phyloP scores from a whole-genome alignment of 2,888 invertebrate species.

The Tetragnatha montana region DNA sequence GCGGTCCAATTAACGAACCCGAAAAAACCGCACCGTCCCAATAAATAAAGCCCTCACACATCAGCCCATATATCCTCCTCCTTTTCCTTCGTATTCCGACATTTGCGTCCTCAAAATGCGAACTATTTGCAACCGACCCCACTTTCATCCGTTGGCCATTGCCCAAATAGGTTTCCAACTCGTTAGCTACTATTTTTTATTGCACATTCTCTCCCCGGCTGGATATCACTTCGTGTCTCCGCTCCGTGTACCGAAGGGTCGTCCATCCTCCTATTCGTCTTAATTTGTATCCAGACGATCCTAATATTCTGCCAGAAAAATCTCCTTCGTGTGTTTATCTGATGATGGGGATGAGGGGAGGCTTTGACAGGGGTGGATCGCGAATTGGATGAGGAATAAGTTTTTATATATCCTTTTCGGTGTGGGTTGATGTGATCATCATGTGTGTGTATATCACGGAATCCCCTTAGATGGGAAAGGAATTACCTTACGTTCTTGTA shows the following conservation, averaged over 20 bases:
- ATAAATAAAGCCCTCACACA: background rate
- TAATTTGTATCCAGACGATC: background rate
- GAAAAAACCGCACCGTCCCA: background rate
- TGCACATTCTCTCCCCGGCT: constrained; percentile 14
- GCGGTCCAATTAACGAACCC: background rate
- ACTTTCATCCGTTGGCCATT: constrained; percentile 40
- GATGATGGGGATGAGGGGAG: background rate
- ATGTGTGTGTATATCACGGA: no score
- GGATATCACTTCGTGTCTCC: background rate
- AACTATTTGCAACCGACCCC: constrained; percentile 18
- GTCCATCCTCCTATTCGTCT: background rate
- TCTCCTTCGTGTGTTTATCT: background rate
- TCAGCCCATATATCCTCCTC: no score
- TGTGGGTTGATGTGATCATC: no score
- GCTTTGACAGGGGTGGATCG: no score
- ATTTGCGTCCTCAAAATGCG: constrained; percentile 16
- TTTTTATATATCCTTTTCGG: no score
- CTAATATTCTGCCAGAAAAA: background rate
- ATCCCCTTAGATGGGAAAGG: no score
- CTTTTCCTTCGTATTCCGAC: constrained; percentile 3
- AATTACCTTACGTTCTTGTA: no score
- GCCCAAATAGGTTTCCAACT: constrained; percentile 47
- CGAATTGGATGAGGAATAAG: no score
- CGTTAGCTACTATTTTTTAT: constrained; percentile 40
- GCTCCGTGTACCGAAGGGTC: background rate